Base-by-base conservation (phyloP, 2,888 invertebrate genomes). In the Drosophila acutilabella region DNA sequence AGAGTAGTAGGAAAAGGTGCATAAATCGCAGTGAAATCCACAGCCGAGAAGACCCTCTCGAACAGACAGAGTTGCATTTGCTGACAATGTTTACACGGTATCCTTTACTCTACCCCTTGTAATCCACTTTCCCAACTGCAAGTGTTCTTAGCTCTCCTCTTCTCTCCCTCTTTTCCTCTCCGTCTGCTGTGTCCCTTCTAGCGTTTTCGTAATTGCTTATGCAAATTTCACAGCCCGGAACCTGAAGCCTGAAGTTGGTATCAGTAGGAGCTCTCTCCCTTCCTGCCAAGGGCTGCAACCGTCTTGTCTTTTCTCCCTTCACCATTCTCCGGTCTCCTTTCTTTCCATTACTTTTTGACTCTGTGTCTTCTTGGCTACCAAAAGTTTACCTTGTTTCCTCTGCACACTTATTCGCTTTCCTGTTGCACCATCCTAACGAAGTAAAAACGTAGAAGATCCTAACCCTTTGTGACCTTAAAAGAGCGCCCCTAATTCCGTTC, bases 151-250 rank as follows among this genome's bases (percentile, higher is more conserved):
- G 30, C 16, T 30, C 38, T 38, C 11, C 5, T 7, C 4, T n/a
- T 14, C 16, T 13, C 47, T 1, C 10, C 30, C n/a, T 14, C 20
- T 47, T 30, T 18, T 30, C 10, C 13, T 2, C 26, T 11, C 50
- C 42, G 2, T 30, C 16, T 7, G 36, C 30, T 54, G 14, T 14
- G 47, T 13, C 8, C 4, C 38, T 16, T 67, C 61, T 59, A 52
- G 41, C 50, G 78, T 66, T 76, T 69, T 74, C 72, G 88, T 88
- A 84, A 84, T 84, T 84, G 88, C 88, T 84, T 84, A 88, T 84
- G 88, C 88, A 88, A 84, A 84, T 88, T 85, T 85, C 54, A 64
- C 74, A 77, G 87, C 45, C 18, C n/a, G 20, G 20, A n/a, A 59
- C 71, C 60, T 23, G 53, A 36, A 38, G 51, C 56, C 33, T 16